Evolutionary conservation across 2,797 vertebrate species (phyloP), one percentile per base, ranked within the genome.

Genomic region (Cheirogaleus major): DNA sequence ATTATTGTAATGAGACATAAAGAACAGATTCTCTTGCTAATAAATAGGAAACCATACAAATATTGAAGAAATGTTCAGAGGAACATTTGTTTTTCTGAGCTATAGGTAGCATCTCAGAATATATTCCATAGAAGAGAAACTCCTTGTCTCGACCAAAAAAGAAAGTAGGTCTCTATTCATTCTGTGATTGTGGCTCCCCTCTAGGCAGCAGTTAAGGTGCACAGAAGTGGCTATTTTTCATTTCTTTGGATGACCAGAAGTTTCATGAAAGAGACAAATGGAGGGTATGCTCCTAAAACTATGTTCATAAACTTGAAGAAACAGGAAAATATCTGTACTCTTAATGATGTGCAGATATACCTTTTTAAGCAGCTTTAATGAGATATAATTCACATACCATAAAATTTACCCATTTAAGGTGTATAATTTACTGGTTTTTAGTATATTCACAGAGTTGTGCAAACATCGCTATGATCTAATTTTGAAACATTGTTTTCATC

Each of bases 311-410:
- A 79, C 27, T 57, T 93, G 82, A 89, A 93, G 79, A 98, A 97
- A 92, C 50, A 97, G 96, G 82, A 93, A 97, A 88, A 45, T 23
- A 22, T 88, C n/a, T 91, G n/a, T 10, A 95, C 94, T 95, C 86
- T 95, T 97, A 95, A 89, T 91, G 65, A 94, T 76, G 86, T 79
- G 95, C 55, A 85, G 18, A 81, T 89, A 94, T 52, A 95, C 41
- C 97, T 96, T 95, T 78, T 4, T 79, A 70, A 70, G 12, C 27
- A 81, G 50, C 9, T 88, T 91, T 79, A 59, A 30, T 55, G 67
- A 92, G 86, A 52, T 30, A 83, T 22, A 92, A 50, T 69, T 76
- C 23, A 70, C 2, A 35, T 57, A 32, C 9, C 55, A 55, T 83
- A 76, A 88, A 89, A 81, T 89, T 35, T 3, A 91, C 9, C 23